Conservation (phyloP, 2,797 vertebrate genomes). For the Gorsachius magnificus region DNA sequence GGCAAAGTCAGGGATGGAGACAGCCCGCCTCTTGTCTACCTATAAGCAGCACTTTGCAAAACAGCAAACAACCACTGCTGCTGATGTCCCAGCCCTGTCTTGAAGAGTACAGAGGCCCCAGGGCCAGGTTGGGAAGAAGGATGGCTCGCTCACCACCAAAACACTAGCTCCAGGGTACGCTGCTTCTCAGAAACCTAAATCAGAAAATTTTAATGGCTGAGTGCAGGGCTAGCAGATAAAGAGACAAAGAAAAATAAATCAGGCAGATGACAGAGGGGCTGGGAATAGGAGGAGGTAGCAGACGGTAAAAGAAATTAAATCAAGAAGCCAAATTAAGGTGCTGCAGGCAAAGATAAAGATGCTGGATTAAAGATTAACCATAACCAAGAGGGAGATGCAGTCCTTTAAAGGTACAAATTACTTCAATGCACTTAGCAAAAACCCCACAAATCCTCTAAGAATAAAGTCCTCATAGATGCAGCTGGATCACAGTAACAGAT, state of each 20-base stretch:
- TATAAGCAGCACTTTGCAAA: background rate
- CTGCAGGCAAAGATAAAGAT: conserved; percentile 60
- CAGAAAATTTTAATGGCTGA: conserved; percentile 48
- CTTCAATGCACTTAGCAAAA: background rate
- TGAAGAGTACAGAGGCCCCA: background rate
- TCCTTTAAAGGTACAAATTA: conserved; percentile 31
- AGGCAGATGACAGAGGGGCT: conserved; percentile 54
- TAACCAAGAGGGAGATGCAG: conserved; percentile 20
- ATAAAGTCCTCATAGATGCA: background rate
- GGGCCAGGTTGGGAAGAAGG: background rate
- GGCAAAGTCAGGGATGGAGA: background rate
- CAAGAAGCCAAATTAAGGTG: conserved; percentile 62
- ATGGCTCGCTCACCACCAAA: background rate
- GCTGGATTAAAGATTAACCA: conserved; percentile 63
- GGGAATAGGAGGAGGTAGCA: conserved; percentile 55
- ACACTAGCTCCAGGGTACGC: background rate
- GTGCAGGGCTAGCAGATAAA: conserved; percentile 13
- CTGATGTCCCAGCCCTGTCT: background rate
- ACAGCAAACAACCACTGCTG: background rate
- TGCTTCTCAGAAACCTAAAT: conserved; percentile 62
- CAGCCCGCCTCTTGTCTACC: background rate
- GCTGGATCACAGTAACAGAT: background rate
- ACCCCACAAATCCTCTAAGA: background rate
- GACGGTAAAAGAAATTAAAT: conserved; percentile 67
- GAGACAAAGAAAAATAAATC: conserved; percentile 64